Evolutionary conservation across 2,888 invertebrate genomes (phyloP), one percentile per base, ranked within the genome.

Genomic region (Philhelius pedissequus): DNA sequence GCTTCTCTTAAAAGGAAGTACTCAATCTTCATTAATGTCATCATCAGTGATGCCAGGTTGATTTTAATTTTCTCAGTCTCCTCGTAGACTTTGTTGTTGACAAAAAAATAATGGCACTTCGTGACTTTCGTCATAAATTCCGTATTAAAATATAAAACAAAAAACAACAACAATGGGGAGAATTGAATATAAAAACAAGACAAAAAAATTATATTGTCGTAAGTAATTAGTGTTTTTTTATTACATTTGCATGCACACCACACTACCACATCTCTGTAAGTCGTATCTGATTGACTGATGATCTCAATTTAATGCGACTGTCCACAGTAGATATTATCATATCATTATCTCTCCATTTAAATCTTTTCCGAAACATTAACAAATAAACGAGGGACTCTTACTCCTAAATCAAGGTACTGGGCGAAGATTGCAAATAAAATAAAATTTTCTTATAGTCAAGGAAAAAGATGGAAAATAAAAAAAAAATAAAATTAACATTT

Each of bases 21-120:
- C 45, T 64, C 64, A 64, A 64, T 64, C 64, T 64, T 64, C 64
- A 64, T 64, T 64, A 64, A 64, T 64, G 64, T 64, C 64, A 64
- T 48, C 64, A 64, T 64, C 64, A 48, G 64, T 64, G 45, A 48
- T 64, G 64, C 64, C 64, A 64, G 64, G 64, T 48, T 64, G 64
- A 64, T 64, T 48, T 64, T 64, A 45, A 64, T 48, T 32, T 48
- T 48, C 48, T 32, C 48, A 35, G 56, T 40, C 40, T 40, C 20
- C 30, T 22, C 15, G 5, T 18, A 18, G 48, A 64, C 30, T 27
- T 0, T 11, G 64, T 48, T 64, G 45, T 64, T 64, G 30, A 48
- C 64, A 48, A 64, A 64, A 64, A 64, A 48, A 64, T 48, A 62
- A 62, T 30, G 40, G 48, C 48, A 64, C 20, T 48, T 64, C 48